Percentiles rank a stretch among this genome's conserved stretches.
phyloP scores from a whole-genome alignment of 1,140 invertebrate species.

The Hyphantria cunea region DNA sequence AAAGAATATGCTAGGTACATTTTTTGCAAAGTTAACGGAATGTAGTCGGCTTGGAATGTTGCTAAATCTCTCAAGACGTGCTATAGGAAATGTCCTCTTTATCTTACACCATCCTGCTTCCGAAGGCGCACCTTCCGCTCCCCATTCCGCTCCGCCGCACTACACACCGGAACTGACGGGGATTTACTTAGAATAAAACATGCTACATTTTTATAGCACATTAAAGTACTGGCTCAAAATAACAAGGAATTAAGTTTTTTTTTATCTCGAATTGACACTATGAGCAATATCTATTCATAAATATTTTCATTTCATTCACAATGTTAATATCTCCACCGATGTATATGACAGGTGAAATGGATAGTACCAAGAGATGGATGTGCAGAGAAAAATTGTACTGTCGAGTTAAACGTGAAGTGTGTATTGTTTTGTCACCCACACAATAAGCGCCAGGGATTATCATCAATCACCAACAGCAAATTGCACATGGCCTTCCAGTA shows the following conservation, averaged over 20 bases:
- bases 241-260: neutral
- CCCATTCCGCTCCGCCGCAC: constrained; percentile 60
- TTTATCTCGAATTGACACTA: neutral
- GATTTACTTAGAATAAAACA: constrained; percentile 66
- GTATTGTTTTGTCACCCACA: constrained; percentile 53
- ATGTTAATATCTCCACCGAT: neutral
- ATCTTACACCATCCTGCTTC: constrained; percentile 78
- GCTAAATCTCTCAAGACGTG: constrained; percentile 73
- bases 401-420: constrained; percentile 40
- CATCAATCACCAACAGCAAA: constrained; percentile 73
- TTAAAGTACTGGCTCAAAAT: constrained; percentile 18
- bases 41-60: constrained; percentile 62
- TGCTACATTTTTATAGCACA: constrained; percentile 45
- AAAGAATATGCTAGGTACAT: constrained; percentile 27
- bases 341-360: constrained; percentile 23
- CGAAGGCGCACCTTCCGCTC: constrained; percentile 65
- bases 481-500: constrained; percentile 70
- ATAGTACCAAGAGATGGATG: constrained; percentile 27
- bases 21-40: constrained; percentile 61
- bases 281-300: neutral
- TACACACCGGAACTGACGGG: constrained; percentile 62
- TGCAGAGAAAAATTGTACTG: constrained; percentile 28
- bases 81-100: constrained; percentile 78
- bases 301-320: neutral
- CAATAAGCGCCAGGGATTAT: constrained; percentile 57